Conservation (phyloP, 2,888 invertebrate genomes). For the Chrysolina oricalcia region DNA sequence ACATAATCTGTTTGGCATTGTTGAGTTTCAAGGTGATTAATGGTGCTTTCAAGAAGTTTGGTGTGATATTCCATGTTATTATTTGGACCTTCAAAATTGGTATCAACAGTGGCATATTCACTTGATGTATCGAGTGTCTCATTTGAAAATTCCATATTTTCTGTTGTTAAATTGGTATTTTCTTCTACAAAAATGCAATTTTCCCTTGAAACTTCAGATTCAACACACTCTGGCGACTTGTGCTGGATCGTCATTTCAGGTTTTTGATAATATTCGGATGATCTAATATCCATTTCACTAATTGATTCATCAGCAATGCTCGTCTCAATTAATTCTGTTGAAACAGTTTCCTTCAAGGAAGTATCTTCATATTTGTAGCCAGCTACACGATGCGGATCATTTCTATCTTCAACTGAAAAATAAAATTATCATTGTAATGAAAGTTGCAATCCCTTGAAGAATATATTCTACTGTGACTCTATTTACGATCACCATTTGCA, state of each 20-base stretch:
- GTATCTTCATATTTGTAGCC: slow-evolving; percentile 20
- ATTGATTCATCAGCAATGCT: slow-evolving; percentile 14
- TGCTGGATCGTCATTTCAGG: background rate
- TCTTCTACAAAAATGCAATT: background rate
- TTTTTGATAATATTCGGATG: background rate
- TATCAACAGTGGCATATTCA: background rate
- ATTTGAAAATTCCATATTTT: background rate
- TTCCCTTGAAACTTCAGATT: background rate
- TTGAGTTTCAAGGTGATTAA: background rate
- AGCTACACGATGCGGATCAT: background rate
- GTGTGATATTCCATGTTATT: background rate
- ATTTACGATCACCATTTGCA: too few relatives aligned
- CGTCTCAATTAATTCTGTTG: slow-evolving; percentile 15
- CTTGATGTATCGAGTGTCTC: background rate
- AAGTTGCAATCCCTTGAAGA: too few relatives aligned
- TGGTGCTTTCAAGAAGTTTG: background rate
- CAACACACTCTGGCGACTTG: background rate
- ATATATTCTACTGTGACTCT: too few relatives aligned
- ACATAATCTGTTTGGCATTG: background rate
- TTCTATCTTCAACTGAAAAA: background rate
- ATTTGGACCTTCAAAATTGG: background rate
- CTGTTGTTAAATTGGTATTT: background rate
- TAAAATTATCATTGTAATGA: background rate
- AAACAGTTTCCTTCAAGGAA: slow-evolving; percentile 15
- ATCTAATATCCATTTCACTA: slow-evolving; percentile 8